Evolutionary conservation across 1,140 invertebrate species (phyloP), one percentile per base, ranked within the genome.

Genomic region (Gryon sp.): DNA sequence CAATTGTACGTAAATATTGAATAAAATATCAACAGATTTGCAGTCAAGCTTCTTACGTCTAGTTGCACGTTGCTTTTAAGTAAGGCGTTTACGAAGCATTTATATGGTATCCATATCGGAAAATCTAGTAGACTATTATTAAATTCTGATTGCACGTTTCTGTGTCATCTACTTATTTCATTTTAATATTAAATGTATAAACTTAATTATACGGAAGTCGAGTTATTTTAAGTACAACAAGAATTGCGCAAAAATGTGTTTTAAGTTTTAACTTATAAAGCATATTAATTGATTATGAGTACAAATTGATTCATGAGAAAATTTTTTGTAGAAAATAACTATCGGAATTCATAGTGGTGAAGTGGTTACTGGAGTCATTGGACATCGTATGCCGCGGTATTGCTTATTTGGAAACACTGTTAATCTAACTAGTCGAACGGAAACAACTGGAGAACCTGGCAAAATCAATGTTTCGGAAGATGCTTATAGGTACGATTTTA

Each of bases 321-420:
- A n/a, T n/a, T 40, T 81, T 79, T 87, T 81, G 48, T 86, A 97
- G 96, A 93, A 94, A 91, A 96, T 99, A 53, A 98, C 97, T 7
- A 98, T 99, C 76, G 97, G 97, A 8, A 97, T 99, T 66, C 97
- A 99, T 85, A 95, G 95, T 8, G 97, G 97, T 0, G 97, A 98
- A 87, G 97, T 98, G 4, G 96, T 99, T 20, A 98, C 97, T 0
- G 97, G 97, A 9, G 97, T 99, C 1, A 98, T 99, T 65, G 97
- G 97, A 2, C 96, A 98, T 89, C 92, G 96, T 48, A 98, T 98
- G 95, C 97, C 97, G 0, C 92, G 97, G n/a, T 99, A 98, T 84
- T 99, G 97, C 89, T 91, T 99, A 1, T 99, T 99, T 84, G 97
- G 97, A 12, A 98, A 98, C 87, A 98, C 97, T 0, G 97, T 99